Percentiles rank a stretch among this genome's conserved stretches.
Evolutionary conservation across 64 coral and sea anemone genomes (phyloP).

Genomic region (Montipora efflorescens): DNA sequence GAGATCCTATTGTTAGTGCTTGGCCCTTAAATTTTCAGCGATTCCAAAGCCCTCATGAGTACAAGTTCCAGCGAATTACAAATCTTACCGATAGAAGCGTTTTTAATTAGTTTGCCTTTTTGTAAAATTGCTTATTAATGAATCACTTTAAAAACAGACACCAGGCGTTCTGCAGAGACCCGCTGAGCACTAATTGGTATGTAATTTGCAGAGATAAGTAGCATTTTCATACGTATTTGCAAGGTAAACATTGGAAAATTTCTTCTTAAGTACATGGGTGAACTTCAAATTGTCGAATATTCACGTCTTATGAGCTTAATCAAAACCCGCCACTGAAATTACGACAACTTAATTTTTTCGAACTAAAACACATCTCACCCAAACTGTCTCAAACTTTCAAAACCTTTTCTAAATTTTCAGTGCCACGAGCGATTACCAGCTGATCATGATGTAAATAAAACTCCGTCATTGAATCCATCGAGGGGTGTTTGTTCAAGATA

Average conservation of each 20-base stretch:
- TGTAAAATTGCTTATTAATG: slow-evolving; percentile 75
- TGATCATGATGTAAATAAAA: slow-evolving; percentile 60
- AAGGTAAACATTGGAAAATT: slow-evolving; percentile 50
- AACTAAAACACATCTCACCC: slow-evolving; percentile 37
- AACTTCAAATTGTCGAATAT: neutral
- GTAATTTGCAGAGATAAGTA: slow-evolving; percentile 88
- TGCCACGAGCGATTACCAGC: slow-evolving; percentile 71
- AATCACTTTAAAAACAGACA: slow-evolving; percentile 69
- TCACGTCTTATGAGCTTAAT: neutral
- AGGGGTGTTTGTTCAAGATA: neutral
- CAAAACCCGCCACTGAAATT: neutral
- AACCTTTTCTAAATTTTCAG: slow-evolving; percentile 27
- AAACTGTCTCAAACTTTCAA: neutral
- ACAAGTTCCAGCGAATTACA: slow-evolving; percentile 8
- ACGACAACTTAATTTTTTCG: neutral
- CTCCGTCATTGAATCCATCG: neutral
- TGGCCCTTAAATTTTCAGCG: slow-evolving; percentile 9
- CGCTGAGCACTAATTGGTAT: slow-evolving; percentile 86
- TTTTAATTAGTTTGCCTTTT: slow-evolving; percentile 67
- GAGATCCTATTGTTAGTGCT: neutral
- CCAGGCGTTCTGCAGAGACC: slow-evolving; percentile 68
- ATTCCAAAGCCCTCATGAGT: neutral
- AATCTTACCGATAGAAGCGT: slow-evolving; percentile 26
- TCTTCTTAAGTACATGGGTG: slow-evolving; percentile 5
- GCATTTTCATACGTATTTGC: slow-evolving; percentile 51